Base-by-base conservation (phyloP, 2,888 invertebrate species). In the Salpingus planirostris region DNA sequence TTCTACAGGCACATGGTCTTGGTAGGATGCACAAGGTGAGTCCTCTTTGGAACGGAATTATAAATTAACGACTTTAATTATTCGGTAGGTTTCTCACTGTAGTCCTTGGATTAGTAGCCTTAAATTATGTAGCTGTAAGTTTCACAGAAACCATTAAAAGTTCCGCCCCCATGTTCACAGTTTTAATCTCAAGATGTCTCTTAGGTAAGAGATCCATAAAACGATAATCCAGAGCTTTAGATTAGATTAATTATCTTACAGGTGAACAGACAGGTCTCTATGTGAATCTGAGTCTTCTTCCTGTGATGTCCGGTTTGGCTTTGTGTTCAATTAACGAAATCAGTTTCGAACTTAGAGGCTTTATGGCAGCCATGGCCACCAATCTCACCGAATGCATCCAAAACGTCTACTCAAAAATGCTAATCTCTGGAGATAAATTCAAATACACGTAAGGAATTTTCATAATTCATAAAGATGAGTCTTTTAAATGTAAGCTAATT, bases 111-210 rank as follows among this genome's bases (percentile, higher is more conserved):
- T 63, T 84, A 47, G 71, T 83, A 30, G 80, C 84, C 5, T 66
- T 85, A 32, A 80, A 82, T 66, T 83, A 77, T 62, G 81, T 84
- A 35, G 80, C 83, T 38, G 82, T 84, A 33, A 83, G 82, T 60
- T 85, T 85, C 59, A 83, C 83, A 25, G 84, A 84, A 62, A 84
- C 84, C 8, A 79, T 85, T 26, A 85, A 85, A 60, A 82, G 82
- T 62, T 82, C 83, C 15, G 83, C 83, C 11, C 85, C 85, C 21
- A 67, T 84, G 30, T 84, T 84, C 60, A 85, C 85, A 22, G 83
- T 85, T 34, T 59, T 82, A 39, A 80, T 85, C 49, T 79, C 82
- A 28, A 70, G 76, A 60, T 67, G 70, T 59, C 64, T 76, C 48
- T 62, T 76, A 57, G 75, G 76, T 74, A 63, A 62, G 21, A 12